Percentiles rank a stretch among this genome's conserved stretches.
Conservation (phyloP, 2,888 invertebrate species). For the Eupithecia abbreviata region DNA sequence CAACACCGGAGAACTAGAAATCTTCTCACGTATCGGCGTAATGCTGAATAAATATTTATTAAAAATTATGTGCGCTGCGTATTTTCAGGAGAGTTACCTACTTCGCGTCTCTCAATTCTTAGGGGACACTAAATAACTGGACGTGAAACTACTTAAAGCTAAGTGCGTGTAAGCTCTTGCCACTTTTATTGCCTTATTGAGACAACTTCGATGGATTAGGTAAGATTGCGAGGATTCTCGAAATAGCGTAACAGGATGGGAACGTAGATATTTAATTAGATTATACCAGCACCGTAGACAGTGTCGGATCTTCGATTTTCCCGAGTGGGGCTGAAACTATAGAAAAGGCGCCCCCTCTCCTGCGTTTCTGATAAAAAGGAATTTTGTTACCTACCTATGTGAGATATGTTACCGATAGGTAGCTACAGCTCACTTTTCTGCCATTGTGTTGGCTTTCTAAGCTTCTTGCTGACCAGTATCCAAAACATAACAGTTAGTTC, state of each 20-base stretch:
- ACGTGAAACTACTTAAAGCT: constrained; percentile 30
- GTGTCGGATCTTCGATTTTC: no score
- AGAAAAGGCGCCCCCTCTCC: no score
- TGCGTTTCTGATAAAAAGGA: no score
- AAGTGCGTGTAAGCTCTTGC: constrained; percentile 6
- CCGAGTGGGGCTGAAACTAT: no score
- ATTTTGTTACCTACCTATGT: no score
- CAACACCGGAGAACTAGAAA: constrained; percentile 39
- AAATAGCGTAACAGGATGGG: background rate
- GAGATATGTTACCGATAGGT: no score
- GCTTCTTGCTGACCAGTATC: no score
- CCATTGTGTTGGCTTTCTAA: no score
- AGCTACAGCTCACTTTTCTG: no score
- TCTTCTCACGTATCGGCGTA: constrained; percentile 60
- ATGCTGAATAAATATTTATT: constrained; percentile 77
- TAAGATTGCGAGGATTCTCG: background rate
- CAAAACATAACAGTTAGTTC: no score
- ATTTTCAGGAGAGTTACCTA: constrained; percentile 24
- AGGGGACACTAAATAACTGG: constrained; percentile 28
- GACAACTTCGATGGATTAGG: background rate
- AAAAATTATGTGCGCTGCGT: constrained; percentile 65
- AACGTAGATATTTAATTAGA: background rate
- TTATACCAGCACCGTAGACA: background rate
- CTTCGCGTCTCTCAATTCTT: constrained; percentile 18
- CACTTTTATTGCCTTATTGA: background rate